These are phyloP conservation scores for Drosophila birchii DNA, from an alignment of 2,888 invertebrate genomes.

Conservation along the genomic window DNA sequence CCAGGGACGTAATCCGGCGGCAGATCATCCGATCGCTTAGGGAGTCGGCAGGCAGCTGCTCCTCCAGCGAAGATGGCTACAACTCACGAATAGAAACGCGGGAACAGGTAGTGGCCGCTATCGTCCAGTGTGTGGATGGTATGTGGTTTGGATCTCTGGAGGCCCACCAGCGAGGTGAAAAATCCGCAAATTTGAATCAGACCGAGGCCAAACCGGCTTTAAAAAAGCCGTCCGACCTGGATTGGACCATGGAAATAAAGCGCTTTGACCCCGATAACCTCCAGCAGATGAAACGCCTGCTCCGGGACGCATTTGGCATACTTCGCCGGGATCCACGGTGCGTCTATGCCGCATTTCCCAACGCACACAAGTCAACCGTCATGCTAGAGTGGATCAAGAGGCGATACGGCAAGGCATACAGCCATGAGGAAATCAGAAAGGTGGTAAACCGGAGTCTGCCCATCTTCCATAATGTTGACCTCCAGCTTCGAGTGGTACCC, in stretches of 20 bases:
- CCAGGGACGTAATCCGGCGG: conserved; percentile 15
- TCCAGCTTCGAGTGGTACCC: neutral
- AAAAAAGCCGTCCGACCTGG: neutral
- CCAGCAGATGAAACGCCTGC: conserved; percentile 48
- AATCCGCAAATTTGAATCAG: neutral
- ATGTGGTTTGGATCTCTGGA: conserved; percentile 35
- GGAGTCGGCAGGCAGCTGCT: neutral
- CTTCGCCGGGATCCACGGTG: conserved; percentile 63
- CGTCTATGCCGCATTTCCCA: conserved; percentile 65
- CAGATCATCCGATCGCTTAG: conserved; percentile 18
- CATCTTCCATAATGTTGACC: neutral
- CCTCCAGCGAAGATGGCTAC: neutral
- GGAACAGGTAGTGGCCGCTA: conserved; percentile 22
- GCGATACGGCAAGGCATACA: conserved; percentile 58
- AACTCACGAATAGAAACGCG: neutral
- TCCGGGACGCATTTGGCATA: conserved; percentile 46
- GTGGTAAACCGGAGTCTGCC: neutral
- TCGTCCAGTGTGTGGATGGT: conserved; percentile 31
- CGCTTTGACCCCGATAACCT: conserved; percentile 54
- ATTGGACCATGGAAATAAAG: neutral
- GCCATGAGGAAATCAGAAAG: conserved; percentile 29
- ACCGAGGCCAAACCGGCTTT: rapidly evolving
- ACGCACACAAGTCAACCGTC: conserved; percentile 56
- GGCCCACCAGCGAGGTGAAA: neutral
- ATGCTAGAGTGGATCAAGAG: conserved; percentile 60